Percentiles rank a stretch among this genome's conserved stretches.
These are phyloP conservation scores for Neodiprion pinetum DNA, from an alignment of 1,140 invertebrate genomes.

Conservation along the genomic window DNA sequence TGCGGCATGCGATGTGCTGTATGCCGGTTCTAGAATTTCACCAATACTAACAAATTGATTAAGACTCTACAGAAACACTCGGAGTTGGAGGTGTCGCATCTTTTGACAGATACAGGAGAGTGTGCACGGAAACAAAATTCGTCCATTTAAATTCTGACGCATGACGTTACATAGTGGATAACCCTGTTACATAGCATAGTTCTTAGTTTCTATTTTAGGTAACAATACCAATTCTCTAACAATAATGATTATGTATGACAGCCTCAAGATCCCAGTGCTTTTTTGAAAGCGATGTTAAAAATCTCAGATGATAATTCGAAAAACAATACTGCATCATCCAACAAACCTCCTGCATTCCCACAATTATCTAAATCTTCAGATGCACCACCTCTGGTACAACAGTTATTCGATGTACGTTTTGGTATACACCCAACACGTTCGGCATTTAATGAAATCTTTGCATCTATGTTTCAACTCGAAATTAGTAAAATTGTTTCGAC, in stretches of 20 bases:
- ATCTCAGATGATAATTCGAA: slow-evolving; percentile 48
- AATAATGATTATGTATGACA: slow-evolving; percentile 19
- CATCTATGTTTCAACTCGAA: not conserved
- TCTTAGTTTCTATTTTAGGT: not conserved
- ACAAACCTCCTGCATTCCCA: slow-evolving; percentile 34
- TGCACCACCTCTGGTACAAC: slow-evolving; percentile 53
- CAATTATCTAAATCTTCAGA: slow-evolving; percentile 37
- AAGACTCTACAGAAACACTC: too few species aligned
- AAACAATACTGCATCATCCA: slow-evolving; percentile 21
- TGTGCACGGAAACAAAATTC: too few species aligned
- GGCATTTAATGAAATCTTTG: not conserved
- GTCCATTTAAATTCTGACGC: too few species aligned
- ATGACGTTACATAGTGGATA: too few species aligned
- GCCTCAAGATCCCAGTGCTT: slow-evolving; percentile 56
- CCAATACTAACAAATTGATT: too few species aligned
- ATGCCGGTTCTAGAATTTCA: too few species aligned
- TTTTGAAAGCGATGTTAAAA: slow-evolving; percentile 56
- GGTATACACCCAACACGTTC: not conserved
- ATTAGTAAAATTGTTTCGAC: not conserved
- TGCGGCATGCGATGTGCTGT: too few species aligned
- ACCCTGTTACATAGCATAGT: too few species aligned
- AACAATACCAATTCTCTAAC: not conserved
- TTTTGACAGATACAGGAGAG: too few species aligned
- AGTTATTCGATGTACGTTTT: slow-evolving; percentile 53
- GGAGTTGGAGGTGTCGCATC: too few species aligned